Evolutionary conservation across 2,797 vertebrate species (phyloP), one percentile per base, ranked within the genome.

Genomic region (Luscinia luscinia): DNA sequence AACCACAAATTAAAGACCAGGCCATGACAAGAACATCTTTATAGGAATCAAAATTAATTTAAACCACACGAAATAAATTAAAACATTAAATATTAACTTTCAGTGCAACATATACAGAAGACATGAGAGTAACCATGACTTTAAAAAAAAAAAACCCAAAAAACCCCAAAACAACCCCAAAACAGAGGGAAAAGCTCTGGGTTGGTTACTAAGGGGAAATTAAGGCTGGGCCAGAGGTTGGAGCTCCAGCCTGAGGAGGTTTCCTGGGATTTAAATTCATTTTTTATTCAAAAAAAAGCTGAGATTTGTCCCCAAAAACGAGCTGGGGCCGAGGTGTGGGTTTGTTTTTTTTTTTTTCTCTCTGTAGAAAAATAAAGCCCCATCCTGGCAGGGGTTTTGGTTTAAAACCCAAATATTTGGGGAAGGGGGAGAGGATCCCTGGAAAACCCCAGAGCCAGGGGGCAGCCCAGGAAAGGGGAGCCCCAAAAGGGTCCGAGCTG

Each of bases 51-150:
- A 96, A 97, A 98, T 98, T 98, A 98, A 98, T 98, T 98, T 98
- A 96, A 88, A 98, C 95, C 96, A 97, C 97, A 87, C 97, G 93
- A 98, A 98, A 98, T 98, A 98, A 98, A 98, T 98, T 98, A 98
- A 98, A 97, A 98, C 97, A 98, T 98, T 98, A 98, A 98, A 98
- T 98, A 98, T 97, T 97, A 98, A 98, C 97, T 92, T 97, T 97
- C 98, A 98, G 98, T 98, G 98, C 98, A 98, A 98, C 97, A 98
- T 98, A 98, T 98, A 98, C 98, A 98, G 97, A 97, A 97, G 91
- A 96, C 86, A 91, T 11, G 83, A 97, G 96, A 96, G 90, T 95
- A 97, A 97, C 94, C 84, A 92, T 84, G 96, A 95, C 95, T 96
- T 89, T 86, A 90, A 90, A 70, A 55, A 69, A 32, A 67, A 81